These are phyloP conservation scores for Sesamia nonagrioides DNA, from an alignment of 1,140 invertebrate species.

Conservation along the genomic window DNA sequence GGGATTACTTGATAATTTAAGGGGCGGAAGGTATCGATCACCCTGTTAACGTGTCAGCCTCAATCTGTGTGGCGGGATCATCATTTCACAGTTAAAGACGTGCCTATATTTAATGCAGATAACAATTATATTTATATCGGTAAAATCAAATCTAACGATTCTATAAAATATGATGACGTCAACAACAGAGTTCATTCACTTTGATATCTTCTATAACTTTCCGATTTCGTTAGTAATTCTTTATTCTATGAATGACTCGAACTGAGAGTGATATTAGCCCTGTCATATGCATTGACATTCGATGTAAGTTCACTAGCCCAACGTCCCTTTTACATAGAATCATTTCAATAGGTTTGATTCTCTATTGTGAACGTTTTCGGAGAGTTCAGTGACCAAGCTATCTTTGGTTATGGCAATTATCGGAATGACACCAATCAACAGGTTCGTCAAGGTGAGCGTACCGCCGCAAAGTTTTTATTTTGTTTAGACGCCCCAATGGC, in stretches of 20 bases:
- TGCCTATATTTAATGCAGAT: not conserved
- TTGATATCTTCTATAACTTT: not conserved
- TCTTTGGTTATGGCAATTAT: slow-evolving; percentile 40
- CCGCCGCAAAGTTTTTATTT: slow-evolving; percentile 7
- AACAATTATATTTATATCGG: not conserved
- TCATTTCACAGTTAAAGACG: slow-evolving; percentile 21
- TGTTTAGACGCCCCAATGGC: slow-evolving; percentile 38
- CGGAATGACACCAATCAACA: slow-evolving; percentile 38
- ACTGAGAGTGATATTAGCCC: slow-evolving; percentile 2
- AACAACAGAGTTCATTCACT: not conserved
- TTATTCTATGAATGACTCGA: not conserved
- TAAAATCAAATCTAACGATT: not conserved
- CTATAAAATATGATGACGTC: not conserved
- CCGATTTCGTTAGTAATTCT: not conserved
- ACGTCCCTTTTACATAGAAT: slow-evolving; percentile 22
- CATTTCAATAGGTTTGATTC: slow-evolving; percentile 8
- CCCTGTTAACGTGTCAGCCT: slow-evolving; percentile 50
- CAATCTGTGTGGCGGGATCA: slow-evolving; percentile 31
- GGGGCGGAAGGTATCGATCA: slow-evolving; percentile 72
- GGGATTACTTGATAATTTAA: slow-evolving; percentile 75
- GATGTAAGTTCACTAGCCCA: slow-evolving; percentile 12
- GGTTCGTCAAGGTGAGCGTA: slow-evolving; percentile 37
- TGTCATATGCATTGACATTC: not conserved
- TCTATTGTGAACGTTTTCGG: slow-evolving; percentile 17
- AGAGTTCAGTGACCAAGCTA: slow-evolving; percentile 16